A percentile compares a stretch with the other conserved stretches of the same genome.
These are phyloP conservation scores for Elgaria multicarinata DNA, from an alignment of 2,113 vertebrate species.

Conservation along the genomic window DNA sequence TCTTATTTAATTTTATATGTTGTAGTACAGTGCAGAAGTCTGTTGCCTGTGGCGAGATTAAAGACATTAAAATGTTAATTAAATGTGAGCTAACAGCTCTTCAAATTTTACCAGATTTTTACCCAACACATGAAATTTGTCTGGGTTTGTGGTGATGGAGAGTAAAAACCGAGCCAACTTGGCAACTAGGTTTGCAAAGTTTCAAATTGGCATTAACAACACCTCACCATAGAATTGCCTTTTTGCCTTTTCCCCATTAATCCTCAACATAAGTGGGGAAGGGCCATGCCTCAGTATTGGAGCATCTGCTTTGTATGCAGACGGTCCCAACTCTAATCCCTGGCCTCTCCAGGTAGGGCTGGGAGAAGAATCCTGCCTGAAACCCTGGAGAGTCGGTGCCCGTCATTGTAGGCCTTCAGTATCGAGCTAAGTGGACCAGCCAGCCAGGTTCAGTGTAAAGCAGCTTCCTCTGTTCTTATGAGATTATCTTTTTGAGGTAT, in stretches of 20 bases:
- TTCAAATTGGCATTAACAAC: neutral
- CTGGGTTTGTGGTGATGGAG: neutral
- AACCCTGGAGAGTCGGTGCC: neutral
- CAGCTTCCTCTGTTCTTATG: neutral
- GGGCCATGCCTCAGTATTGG: neutral
- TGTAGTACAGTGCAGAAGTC: neutral
- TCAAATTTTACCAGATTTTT: neutral
- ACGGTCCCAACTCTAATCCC: neutral
- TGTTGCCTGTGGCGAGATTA: neutral
- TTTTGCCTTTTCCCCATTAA: neutral
- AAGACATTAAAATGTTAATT: neutral
- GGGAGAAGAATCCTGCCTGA: neutral
- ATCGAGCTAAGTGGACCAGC: neutral
- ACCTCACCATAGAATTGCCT: neutral
- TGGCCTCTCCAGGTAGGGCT: neutral
- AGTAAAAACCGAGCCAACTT: rapidly evolving
- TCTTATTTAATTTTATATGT: neutral
- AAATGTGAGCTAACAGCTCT: neutral
- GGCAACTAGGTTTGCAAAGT: neutral
- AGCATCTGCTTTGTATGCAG: neutral
- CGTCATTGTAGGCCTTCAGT: neutral
- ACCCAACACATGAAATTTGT: neutral
- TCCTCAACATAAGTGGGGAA: neutral
- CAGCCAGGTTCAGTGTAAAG: neutral
- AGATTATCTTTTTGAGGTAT: neutral